Evolutionary conservation across 1,140 invertebrate genomes (phyloP).

Genomic region (Habropoda laboriosa): DNA sequence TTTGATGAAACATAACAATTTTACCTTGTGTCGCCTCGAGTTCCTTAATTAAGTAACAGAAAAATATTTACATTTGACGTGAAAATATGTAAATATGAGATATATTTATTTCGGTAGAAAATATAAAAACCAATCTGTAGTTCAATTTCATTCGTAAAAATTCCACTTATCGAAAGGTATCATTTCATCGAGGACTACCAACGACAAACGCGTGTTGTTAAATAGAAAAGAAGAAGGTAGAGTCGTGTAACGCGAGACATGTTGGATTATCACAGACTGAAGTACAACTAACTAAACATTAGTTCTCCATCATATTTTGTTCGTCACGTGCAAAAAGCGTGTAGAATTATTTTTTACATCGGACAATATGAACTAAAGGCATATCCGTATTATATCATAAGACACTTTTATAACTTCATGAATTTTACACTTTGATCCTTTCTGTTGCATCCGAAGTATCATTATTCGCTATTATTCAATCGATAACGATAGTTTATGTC

Average conservation of each 20-base stretch:
- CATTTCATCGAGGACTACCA: too few relatives aligned
- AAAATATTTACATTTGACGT: too few relatives aligned
- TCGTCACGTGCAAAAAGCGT: slow-evolving; percentile 10
- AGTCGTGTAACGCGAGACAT: not conserved
- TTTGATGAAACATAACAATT: too few relatives aligned
- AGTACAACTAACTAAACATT: not conserved
- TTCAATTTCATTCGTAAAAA: too few relatives aligned
- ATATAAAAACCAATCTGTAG: too few relatives aligned
- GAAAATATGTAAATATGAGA: too few relatives aligned
- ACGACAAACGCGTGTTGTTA: too few relatives aligned
- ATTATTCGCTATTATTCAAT: not conserved
- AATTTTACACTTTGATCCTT: not conserved
- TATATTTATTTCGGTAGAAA: too few relatives aligned
- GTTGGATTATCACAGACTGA: not conserved
- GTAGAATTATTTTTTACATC: not conserved
- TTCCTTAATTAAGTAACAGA: too few relatives aligned
- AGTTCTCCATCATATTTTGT: not conserved
- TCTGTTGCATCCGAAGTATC: not conserved
- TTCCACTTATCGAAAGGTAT: too few relatives aligned
- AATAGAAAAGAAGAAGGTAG: not conserved
- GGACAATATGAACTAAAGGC: not conserved
- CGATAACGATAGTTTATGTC: not conserved
- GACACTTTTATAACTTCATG: not conserved
- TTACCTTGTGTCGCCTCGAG: too few relatives aligned
- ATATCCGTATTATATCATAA: not conserved